These are phyloP conservation scores for Tolypeutes matacus DNA, from an alignment of 2,797 vertebrate genomes.

Conservation along the genomic window DNA sequence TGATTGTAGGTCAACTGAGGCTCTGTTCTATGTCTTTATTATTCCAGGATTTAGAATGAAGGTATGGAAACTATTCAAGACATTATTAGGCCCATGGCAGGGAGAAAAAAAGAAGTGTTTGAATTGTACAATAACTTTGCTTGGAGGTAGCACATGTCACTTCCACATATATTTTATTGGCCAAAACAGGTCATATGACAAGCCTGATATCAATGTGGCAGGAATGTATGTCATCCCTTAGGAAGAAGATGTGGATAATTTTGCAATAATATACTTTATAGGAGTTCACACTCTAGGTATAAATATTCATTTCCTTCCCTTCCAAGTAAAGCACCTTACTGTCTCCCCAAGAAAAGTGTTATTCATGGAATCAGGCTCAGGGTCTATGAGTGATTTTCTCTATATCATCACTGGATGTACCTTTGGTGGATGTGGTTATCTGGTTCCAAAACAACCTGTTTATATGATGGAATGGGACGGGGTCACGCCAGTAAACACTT, in stretches of 20 bases:
- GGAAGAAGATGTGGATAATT: background rate
- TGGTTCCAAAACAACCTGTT: background rate
- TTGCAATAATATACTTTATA: background rate
- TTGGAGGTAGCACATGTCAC: background rate
- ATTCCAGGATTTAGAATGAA: background rate
- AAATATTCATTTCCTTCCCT: background rate
- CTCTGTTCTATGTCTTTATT: background rate
- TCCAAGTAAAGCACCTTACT: background rate
- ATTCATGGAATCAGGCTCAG: background rate
- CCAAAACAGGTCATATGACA: background rate
- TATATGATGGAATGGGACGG: background rate
- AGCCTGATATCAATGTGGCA: background rate
- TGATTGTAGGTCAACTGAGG: background rate
- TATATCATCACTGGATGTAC: background rate
- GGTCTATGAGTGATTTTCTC: background rate
- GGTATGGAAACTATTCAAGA: background rate
- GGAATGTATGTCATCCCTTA: background rate
- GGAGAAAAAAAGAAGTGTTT: background rate
- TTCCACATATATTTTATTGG: background rate
- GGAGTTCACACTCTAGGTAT: background rate
- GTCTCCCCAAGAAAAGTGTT: background rate
- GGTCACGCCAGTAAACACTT: background rate
- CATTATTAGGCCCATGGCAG: background rate
- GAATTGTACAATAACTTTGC: background rate
- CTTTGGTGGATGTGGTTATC: background rate